A percentile compares a stretch with the other conserved stretches of the same genome.
Conservation (phyloP, 2,888 invertebrate species). For the Euzophera pinguis region DNA sequence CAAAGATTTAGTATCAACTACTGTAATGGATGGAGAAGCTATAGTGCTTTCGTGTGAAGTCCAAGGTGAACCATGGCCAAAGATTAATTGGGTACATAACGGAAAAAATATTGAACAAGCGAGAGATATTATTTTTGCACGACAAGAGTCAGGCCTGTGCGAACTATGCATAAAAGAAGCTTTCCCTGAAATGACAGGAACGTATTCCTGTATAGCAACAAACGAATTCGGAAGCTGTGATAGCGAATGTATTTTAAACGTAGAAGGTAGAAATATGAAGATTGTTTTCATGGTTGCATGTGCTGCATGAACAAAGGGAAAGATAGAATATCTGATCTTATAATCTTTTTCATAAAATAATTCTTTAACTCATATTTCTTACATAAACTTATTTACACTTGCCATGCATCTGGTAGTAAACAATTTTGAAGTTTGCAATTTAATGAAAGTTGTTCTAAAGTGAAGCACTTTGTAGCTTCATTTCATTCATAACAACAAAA, state of each 20-base stretch:
- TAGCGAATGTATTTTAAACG: slow-evolving; percentile 86
- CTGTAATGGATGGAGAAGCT: slow-evolving; percentile 94
- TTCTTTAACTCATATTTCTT: slow-evolving; percentile 24
- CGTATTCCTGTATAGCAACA: slow-evolving; percentile 89
- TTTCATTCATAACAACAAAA: not conserved
- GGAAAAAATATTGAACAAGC: slow-evolving; percentile 85
- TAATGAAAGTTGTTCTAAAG: slow-evolving; percentile 15
- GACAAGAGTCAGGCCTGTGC: slow-evolving; percentile 89
- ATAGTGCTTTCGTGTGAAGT: slow-evolving; percentile 87
- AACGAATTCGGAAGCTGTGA: slow-evolving; percentile 91
- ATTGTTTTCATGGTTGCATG: slow-evolving; percentile 35
- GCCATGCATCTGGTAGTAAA: slow-evolving; percentile 71
- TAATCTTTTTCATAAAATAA: slow-evolving; percentile 23
- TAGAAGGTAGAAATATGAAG: slow-evolving; percentile 84
- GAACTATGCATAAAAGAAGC: slow-evolving; percentile 91
- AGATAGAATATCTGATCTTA: slow-evolving; percentile 25
- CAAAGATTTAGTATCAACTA: slow-evolving; percentile 84
- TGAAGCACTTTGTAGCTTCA: not conserved
- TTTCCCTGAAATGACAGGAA: slow-evolving; percentile 94
- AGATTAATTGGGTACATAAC: slow-evolving; percentile 89
- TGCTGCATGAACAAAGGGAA: slow-evolving; percentile 35
- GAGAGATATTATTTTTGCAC: slow-evolving; percentile 86
- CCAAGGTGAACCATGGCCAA: slow-evolving; percentile 88
- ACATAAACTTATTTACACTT: slow-evolving; percentile 28
- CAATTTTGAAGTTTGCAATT: slow-evolving; percentile 26